Conservation (phyloP, 1,140 invertebrate genomes). For the Scaptomyza pallida region DNA sequence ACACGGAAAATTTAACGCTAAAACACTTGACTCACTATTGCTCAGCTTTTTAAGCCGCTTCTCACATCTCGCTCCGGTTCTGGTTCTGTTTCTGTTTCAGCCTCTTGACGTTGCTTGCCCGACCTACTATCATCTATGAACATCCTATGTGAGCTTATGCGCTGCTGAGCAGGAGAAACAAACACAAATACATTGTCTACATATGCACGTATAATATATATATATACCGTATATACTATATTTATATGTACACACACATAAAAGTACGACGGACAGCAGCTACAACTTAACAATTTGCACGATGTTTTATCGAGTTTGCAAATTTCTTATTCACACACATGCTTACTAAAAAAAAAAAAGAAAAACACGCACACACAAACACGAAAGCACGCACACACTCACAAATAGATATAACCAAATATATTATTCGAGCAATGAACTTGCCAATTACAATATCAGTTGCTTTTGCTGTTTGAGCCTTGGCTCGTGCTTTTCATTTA, state of each 20-base stretch:
- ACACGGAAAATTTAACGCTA: constrained; percentile 69
- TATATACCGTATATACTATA: constrained; percentile 10
- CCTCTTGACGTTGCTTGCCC: constrained; percentile 52
- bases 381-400: constrained; percentile 12
- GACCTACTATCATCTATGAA: constrained; percentile 58
- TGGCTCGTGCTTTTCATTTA: constrained; percentile 17
- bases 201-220: constrained; percentile 4
- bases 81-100: constrained; percentile 37
- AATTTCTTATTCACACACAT: constrained; percentile 57
- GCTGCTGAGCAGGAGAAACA: constrained; percentile 26
- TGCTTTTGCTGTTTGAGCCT: constrained; percentile 8
- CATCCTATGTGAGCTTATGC: constrained; percentile 44
- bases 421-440: constrained; percentile 80
- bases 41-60: constrained; percentile 50
- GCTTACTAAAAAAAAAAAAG: constrained; percentile 31
- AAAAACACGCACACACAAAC: constrained; percentile 31
- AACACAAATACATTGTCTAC: constrained; percentile 19
- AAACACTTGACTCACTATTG: constrained; percentile 62
- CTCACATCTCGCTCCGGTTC: constrained; percentile 50
- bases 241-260: constrained; percentile 21
- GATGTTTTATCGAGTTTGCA: constrained; percentile 57
- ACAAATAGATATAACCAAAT: constrained; percentile 68
- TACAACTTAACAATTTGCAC: constrained; percentile 41
- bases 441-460: constrained; percentile 65
- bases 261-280: constrained; percentile 19